Conservation (phyloP, 2,888 invertebrate species). For the Archips xylosteana region DNA sequence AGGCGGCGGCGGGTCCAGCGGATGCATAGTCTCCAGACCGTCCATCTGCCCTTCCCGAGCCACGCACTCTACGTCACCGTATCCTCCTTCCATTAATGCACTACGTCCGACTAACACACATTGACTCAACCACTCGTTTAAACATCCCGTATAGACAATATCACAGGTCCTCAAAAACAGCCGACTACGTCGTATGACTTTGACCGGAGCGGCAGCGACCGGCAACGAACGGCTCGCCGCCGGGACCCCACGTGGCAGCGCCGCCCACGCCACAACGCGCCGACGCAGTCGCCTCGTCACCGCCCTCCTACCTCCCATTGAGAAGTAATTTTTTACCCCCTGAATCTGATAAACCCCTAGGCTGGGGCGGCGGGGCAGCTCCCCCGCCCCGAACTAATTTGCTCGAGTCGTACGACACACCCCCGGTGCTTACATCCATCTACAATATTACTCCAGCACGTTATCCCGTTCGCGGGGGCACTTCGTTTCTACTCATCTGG, state of each 20-base stretch:
- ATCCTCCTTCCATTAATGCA: slow-evolving; percentile 67
- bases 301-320: slow-evolving; percentile 82
- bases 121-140: slow-evolving; percentile 57
- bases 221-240: slow-evolving; percentile 65
- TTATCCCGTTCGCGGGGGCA: slow-evolving; percentile 82
- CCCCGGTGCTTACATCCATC: slow-evolving; percentile 85
- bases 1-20: slow-evolving; percentile 88
- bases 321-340: slow-evolving; percentile 85
- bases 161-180: slow-evolving; percentile 27
- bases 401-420: slow-evolving; percentile 84
- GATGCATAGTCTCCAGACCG: slow-evolving; percentile 71
- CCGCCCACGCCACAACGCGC: slow-evolving; percentile 79
- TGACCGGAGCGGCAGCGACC: slow-evolving; percentile 53
- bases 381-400: slow-evolving; percentile 86
- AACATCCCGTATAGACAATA: slow-evolving; percentile 42
- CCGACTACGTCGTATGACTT: background rate
- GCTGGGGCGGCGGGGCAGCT: slow-evolving; percentile 64
- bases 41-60: slow-evolving; percentile 65
- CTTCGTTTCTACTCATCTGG: slow-evolving; percentile 79
- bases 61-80: slow-evolving; percentile 66
- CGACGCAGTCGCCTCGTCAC: slow-evolving; percentile 63
- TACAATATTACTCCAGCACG: slow-evolving; percentile 84
- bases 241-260: slow-evolving; percentile 73
- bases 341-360: slow-evolving; percentile 83
- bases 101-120: slow-evolving; percentile 63